phyloP scores from a whole-genome alignment of 1,140 invertebrate species.

The Habropoda laboriosa region DNA sequence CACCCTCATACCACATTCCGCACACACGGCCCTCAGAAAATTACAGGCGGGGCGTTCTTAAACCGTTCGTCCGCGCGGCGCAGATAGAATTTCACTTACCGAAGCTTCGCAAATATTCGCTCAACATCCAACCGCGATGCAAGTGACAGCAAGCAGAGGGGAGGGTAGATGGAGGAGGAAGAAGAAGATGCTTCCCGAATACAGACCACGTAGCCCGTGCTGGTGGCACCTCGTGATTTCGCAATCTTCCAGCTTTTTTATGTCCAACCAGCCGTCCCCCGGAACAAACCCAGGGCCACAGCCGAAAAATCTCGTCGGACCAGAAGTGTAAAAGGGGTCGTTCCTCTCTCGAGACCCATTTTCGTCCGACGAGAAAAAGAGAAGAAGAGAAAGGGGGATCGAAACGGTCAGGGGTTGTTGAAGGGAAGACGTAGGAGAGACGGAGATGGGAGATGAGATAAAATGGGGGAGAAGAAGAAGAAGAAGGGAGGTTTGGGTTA shows the following conservation, averaged over 20 bases:
- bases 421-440: too few species aligned
- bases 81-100: constrained; percentile 65
- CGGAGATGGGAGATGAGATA: not conserved
- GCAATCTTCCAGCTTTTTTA: constrained; percentile 58
- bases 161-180: not conserved
- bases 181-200: constrained; percentile 51
- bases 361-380: constrained; percentile 1
- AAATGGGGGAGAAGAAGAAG: not conserved
- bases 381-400: not conserved
- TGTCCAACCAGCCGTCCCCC: constrained; percentile 43
- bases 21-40: constrained; percentile 43
- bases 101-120: constrained; percentile 64
- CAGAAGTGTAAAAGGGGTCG: constrained; percentile 26
- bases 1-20: constrained; percentile 24
- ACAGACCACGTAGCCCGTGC: constrained; percentile 61
- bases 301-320: constrained; percentile 40
- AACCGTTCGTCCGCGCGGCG: constrained; percentile 41
- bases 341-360: constrained; percentile 36
- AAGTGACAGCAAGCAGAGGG: constrained; percentile 55
- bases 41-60: constrained; percentile 56
- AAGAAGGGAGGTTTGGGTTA: not conserved
- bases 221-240: constrained; percentile 64
- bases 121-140: constrained; percentile 61
- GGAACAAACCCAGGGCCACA: constrained; percentile 26
- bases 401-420: not conserved